Conservation (phyloP, 1,140 invertebrate species). For the Drosophila neocordata region DNA sequence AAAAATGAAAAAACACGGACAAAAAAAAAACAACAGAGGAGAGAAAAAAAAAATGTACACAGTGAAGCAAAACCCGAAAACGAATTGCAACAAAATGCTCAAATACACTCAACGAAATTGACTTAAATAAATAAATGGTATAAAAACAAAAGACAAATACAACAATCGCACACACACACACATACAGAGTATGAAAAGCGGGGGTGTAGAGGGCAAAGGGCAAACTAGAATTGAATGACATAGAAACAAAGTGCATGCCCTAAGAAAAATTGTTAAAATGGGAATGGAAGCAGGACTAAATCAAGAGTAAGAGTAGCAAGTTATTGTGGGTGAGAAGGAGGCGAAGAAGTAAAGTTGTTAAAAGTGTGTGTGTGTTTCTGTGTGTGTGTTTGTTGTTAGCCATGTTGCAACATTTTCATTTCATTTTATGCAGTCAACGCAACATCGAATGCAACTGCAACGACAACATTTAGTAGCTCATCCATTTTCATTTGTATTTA, state of each 20-base stretch:
- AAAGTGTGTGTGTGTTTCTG: too few species aligned
- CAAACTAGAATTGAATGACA: constrained; percentile 29
- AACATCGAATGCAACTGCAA: constrained; percentile 46
- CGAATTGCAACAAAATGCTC: constrained; percentile 78
- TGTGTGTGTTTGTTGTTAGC: constrained; percentile 51
- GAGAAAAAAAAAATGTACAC: background rate
- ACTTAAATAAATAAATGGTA: constrained; percentile 80
- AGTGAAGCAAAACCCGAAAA: constrained; percentile 52
- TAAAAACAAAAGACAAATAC: constrained; percentile 61
- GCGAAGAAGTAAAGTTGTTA: too few species aligned
- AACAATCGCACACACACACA: constrained; percentile 53
- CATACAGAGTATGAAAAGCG: constrained; percentile 21
- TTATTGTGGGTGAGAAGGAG: background rate
- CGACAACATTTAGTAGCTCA: constrained; percentile 77
- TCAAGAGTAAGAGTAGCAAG: background rate
- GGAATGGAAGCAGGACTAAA: background rate
- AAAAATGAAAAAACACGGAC: constrained; percentile 8
- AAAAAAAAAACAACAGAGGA: background rate
- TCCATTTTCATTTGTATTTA: constrained; percentile 80
- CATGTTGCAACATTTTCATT: constrained; percentile 72
- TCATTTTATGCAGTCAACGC: constrained; percentile 24
- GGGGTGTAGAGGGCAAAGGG: constrained; percentile 15
- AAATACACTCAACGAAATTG: constrained; percentile 78
- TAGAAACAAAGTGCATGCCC: constrained; percentile 60
- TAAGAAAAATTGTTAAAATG: constrained; percentile 27